These are phyloP conservation scores for Kudoa iwatai DNA, from an alignment of 30 jellyfish, hydroid and myxozoan genomes.

Conservation along the genomic window DNA sequence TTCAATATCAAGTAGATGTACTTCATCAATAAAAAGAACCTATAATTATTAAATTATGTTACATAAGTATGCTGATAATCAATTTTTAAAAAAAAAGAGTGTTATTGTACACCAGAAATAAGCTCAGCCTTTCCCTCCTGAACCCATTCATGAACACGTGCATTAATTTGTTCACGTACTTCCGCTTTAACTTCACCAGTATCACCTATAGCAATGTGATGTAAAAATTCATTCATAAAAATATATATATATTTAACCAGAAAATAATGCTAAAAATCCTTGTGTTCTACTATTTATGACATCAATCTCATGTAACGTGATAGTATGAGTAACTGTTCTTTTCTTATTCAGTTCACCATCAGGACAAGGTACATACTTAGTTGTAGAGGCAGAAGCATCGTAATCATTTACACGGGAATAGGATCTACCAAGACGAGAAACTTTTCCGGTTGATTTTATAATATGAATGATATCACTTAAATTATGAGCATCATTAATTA, in stretches of 20 bases:
- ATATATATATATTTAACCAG: conserved; percentile 6
- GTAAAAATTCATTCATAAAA: background rate
- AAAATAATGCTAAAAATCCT: conserved; percentile 74
- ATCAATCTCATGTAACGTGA: conserved; percentile 64
- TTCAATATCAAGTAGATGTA: conserved; percentile 78
- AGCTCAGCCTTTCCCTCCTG: conserved; percentile 96
- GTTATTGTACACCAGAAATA: conserved; percentile 51
- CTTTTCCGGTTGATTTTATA: conserved; percentile 85
- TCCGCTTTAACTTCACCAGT: conserved; percentile 83
- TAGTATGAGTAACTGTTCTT: conserved; percentile 74
- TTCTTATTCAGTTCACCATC: conserved; percentile 81
- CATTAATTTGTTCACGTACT: conserved; percentile 58
- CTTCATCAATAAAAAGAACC: conserved; percentile 76
- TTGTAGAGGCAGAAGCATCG: conserved; percentile 99
- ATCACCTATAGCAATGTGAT: conserved; percentile 15
- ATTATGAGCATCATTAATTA: background rate
- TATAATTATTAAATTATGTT: background rate
- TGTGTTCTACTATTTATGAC: conserved; percentile 83
- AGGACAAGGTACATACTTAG: conserved; percentile 76
- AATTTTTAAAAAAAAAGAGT: background rate
- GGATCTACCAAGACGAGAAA: conserved; percentile 64
- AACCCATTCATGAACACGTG: conserved; percentile 85
- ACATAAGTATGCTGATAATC: too few relatives aligned
- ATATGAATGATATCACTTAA: conserved; percentile 68
- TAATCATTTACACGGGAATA: conserved; percentile 64